Conservation (phyloP, 1,140 invertebrate species). For the Calephelis nemesis region DNA sequence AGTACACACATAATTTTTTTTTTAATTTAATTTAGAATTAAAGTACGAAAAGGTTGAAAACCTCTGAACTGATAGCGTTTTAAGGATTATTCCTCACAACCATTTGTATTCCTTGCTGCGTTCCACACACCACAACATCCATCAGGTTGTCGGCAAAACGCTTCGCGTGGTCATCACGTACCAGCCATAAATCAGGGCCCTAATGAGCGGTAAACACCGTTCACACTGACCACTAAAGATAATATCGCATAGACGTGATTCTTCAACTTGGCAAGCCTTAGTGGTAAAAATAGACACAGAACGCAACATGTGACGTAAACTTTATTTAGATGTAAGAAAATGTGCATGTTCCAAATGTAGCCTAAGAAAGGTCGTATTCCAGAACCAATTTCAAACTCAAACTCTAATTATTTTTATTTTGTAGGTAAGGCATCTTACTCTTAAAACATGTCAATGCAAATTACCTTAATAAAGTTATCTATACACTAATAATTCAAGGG, state of each 20-base stretch:
- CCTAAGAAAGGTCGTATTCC: not conserved
- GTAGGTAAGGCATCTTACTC: too few species aligned
- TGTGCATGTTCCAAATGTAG: not conserved
- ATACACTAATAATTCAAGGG: too few species aligned
- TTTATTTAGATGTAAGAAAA: constrained; percentile 16
- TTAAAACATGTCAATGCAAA: too few species aligned
- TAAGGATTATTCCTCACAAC: not conserved
- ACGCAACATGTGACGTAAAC: constrained; percentile 7
- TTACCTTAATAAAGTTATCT: too few species aligned
- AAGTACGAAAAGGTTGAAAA: too few species aligned
- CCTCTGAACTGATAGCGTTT: not conserved
- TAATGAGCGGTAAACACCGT: constrained; percentile 56
- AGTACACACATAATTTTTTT: too few species aligned
- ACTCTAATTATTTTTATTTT: too few species aligned
- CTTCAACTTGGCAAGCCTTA: constrained; percentile 19
- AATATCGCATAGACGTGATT: constrained; percentile 27
- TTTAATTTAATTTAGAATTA: too few species aligned
- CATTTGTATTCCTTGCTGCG: constrained; percentile 40
- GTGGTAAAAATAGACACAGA: constrained; percentile 7
- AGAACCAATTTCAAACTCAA: too few species aligned
- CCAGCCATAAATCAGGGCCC: constrained; percentile 49
- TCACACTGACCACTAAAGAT: constrained; percentile 40
- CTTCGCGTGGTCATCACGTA: constrained; percentile 56
- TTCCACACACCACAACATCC: constrained; percentile 46
- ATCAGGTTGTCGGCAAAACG: constrained; percentile 55